These are phyloP conservation scores for Syngnathus typhle DNA, from an alignment of 2,113 vertebrate genomes.

Conservation along the genomic window DNA sequence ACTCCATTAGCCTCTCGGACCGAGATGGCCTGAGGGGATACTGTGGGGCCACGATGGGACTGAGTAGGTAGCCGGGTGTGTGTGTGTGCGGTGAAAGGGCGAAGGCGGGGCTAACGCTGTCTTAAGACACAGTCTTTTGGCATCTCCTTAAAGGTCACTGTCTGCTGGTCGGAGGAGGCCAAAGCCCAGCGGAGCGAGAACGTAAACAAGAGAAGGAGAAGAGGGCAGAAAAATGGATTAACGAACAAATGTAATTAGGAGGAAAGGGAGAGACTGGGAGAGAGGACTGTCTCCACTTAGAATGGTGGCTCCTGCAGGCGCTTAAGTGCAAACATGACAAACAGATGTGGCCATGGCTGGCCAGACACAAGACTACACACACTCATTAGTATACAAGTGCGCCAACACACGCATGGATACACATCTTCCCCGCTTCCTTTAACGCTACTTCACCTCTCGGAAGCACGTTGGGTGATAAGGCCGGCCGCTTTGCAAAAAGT, in stretches of 20 bases:
- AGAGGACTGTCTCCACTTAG: slow-evolving; percentile 69
- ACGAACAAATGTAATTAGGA: slow-evolving; percentile 74
- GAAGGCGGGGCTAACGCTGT: slow-evolving; percentile 60
- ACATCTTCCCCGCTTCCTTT: neutral
- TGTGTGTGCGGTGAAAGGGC: slow-evolving; percentile 37
- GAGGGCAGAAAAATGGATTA: slow-evolving; percentile 72
- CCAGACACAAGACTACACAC: slow-evolving; percentile 37
- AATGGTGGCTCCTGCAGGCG: slow-evolving; percentile 59
- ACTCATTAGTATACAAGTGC: slow-evolving; percentile 8
- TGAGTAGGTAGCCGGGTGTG: slow-evolving; percentile 1
- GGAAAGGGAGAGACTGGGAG: slow-evolving; percentile 59
- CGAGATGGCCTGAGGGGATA: slow-evolving; percentile 64
- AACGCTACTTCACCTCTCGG: slow-evolving; percentile 3
- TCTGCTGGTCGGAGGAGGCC: slow-evolving; percentile 59
- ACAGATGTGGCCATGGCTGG: slow-evolving; percentile 66
- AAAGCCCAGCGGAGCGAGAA: slow-evolving; percentile 61
- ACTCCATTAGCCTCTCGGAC: slow-evolving; percentile 69
- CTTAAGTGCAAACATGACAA: slow-evolving; percentile 74
- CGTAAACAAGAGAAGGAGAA: slow-evolving; percentile 69
- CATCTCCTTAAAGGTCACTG: slow-evolving; percentile 73
- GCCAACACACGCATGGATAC: slow-evolving; percentile 12
- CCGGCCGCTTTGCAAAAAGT: neutral
- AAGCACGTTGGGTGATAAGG: neutral
- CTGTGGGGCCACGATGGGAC: slow-evolving; percentile 57
- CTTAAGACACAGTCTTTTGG: slow-evolving; percentile 63